phyloP scores from a whole-genome alignment of 2,113 vertebrate genomes.

The Corydoras maculifer region DNA sequence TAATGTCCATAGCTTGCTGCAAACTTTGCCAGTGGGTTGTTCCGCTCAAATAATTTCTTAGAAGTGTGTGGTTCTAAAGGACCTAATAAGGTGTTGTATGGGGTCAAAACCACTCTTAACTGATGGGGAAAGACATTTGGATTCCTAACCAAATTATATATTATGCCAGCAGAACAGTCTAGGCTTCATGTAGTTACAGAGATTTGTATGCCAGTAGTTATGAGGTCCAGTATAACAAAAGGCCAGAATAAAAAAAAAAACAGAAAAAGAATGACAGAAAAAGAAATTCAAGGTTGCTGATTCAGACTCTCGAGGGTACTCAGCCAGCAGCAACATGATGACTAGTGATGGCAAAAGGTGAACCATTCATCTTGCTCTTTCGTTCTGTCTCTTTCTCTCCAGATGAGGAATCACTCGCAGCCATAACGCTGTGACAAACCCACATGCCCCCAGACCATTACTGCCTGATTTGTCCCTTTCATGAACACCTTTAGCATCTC shows the following conservation, averaged over 20 bases:
- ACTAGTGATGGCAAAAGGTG: background rate
- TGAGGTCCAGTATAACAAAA: no score
- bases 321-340: background rate
- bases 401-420: background rate
- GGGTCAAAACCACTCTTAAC: no score
- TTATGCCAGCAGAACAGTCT: no score
- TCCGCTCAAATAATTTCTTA: no score
- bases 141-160: no score
- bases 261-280: background rate
- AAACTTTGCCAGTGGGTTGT: no score
- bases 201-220: no score
- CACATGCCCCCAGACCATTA: background rate
- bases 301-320: slow-evolving; percentile 5
- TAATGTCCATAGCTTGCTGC: no score
- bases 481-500: background rate
- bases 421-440: background rate
- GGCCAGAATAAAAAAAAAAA: background rate
- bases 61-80: no score
- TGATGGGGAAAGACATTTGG: no score
- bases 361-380: background rate
- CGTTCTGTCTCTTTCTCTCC: background rate
- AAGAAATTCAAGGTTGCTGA: background rate
- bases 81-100: no score
- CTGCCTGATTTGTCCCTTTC: background rate
- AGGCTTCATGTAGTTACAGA: no score